Conservation (phyloP, 2,797 vertebrate species). For the Parambassis ranga region DNA sequence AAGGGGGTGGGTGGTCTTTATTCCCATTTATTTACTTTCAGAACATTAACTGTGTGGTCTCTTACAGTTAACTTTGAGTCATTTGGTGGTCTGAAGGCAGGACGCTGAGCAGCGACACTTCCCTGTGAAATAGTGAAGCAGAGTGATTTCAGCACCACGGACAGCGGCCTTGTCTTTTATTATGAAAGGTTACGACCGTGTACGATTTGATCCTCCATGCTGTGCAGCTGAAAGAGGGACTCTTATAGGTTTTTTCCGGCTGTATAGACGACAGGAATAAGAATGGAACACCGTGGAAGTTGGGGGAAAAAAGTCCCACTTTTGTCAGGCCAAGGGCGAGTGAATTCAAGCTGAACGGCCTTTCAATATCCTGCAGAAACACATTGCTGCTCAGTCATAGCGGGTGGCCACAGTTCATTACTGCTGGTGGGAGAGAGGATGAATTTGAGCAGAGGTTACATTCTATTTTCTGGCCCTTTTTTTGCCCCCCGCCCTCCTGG, state of each 20-base stretch:
- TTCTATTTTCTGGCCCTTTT: background rate
- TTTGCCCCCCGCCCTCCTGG: no score
- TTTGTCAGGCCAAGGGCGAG: conserved; percentile 37
- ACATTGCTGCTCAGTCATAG: conserved; percentile 23
- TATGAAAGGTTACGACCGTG: conserved; percentile 16
- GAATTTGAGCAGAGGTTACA: background rate
- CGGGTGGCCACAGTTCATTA: conserved; percentile 29
- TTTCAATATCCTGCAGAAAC: conserved; percentile 30
- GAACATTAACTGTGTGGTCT: conserved; percentile 1
- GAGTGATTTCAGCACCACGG: conserved; percentile 63
- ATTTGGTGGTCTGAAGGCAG: background rate
- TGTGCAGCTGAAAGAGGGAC: background rate
- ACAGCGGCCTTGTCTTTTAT: conserved; percentile 53
- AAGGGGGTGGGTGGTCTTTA: background rate
- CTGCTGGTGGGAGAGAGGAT: background rate
- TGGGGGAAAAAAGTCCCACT: conserved; percentile 26
- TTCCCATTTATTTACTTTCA: conserved; percentile 37
- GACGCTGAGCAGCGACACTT: background rate
- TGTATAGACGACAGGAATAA: background rate
- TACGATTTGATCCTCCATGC: conserved; percentile 16
- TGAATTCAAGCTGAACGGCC: conserved; percentile 41
- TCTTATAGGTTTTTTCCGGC: background rate
- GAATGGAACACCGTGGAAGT: background rate
- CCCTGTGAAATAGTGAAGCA: background rate
- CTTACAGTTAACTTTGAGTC: conserved; percentile 11